These are phyloP conservation scores for Augochlorella aurata DNA, from an alignment of 2,888 invertebrate species.

Conservation along the genomic window DNA sequence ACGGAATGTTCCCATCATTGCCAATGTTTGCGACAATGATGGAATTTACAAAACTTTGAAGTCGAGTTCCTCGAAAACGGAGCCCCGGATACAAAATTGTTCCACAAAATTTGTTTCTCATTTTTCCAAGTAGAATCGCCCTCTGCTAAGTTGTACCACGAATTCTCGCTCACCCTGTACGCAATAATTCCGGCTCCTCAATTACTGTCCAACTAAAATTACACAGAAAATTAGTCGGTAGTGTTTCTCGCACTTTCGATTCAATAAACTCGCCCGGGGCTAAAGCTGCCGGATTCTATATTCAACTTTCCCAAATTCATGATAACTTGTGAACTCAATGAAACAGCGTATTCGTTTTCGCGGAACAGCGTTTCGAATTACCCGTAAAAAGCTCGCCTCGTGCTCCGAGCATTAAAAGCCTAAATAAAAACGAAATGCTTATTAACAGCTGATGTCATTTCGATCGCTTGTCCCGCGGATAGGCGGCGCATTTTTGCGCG, in stretches of 20 bases:
- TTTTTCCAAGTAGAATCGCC: too few species aligned
- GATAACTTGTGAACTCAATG: background rate
- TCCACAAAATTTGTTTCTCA: too few species aligned
- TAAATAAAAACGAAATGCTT: background rate
- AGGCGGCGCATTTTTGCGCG: too few species aligned
- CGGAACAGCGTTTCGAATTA: background rate
- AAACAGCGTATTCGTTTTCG: background rate
- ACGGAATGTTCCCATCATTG: too few species aligned
- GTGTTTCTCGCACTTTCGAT: background rate
- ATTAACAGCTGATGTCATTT: background rate
- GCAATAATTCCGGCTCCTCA: background rate
- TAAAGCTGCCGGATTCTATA: background rate
- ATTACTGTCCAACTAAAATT: background rate
- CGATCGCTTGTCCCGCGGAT: too few species aligned
- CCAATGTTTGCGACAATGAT: too few species aligned
- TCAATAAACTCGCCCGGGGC: background rate
- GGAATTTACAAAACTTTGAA: too few species aligned
- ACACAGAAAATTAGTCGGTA: background rate
- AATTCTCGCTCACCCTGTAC: too few species aligned
- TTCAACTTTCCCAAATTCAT: background rate
- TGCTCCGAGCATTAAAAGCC: background rate
- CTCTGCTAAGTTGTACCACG: too few species aligned
- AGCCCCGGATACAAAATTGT: too few species aligned
- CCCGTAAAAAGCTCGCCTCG: background rate
- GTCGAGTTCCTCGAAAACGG: too few species aligned